Evolutionary conservation across 2,888 invertebrate species (phyloP), one percentile per base, ranked within the genome.

Genomic region (Rhingia campestris): DNA sequence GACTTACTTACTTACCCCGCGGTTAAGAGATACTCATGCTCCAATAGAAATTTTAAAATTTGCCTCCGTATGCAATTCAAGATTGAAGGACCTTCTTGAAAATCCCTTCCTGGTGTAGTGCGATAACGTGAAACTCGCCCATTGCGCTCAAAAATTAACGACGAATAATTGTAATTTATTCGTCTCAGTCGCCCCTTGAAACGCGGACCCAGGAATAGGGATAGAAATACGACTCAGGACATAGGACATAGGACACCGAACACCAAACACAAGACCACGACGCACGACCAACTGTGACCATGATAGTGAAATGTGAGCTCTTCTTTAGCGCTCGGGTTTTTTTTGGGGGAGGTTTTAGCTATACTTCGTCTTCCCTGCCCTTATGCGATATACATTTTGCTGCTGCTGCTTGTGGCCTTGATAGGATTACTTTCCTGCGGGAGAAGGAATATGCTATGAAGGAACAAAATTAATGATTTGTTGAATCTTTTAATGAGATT

Each of bases 391-490:
- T 14, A 32, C 59, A 37, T 35, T 47, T 54, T 47, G 33, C 53
- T 53, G 49, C 59, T 32, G 43, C 53, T 61, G 51, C 37, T 66
- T 72, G 70, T 84, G 84, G 74, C 84, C 80, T 80, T 84, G 84
- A 75, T 73, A 74, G 75, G 84, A 84, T 84, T 84, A 84, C 75
- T 80, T 80, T 74, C 53, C 74, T 75, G 75, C 49, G 74, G 80
- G 74, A 70, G 74, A 63, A 70, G 61, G 64, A 82, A 74, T 74
- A 69, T 73, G 53, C 72, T 67, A 64, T 35, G 59, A 47, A 74
- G 75, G 73, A 84, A 80, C 75, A 70, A 84, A 84, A 84, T 84
- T 84, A 84, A 84, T 80, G 84, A 84, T 84, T 84, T 84, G 84
- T 84, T 84, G 84, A 84, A 84, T 80, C 69, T 80, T 66, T 66